Base-by-base conservation (phyloP, 2,888 invertebrate species). In the Arge pagana region DNA sequence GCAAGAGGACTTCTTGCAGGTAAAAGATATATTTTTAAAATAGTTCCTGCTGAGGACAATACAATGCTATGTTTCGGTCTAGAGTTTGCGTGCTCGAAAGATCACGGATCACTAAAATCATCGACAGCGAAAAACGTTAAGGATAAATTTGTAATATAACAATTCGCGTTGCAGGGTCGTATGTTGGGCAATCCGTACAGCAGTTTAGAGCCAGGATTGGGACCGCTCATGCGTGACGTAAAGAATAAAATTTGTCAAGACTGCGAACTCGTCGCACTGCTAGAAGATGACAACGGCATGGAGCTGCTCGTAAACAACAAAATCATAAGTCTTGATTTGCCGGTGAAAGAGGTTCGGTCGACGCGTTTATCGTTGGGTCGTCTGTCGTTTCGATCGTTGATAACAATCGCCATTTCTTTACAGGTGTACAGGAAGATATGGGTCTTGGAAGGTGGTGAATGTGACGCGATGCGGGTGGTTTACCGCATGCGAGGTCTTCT, bases 231-330 rank as follows among this genome's bases (percentile, higher is more conserved):
- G 98, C 83, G 98, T 30, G 96, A 99, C 75, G 93, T 99, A 7
- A 99, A 99, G 79, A 98, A 99, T 78, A 98, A 98, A 79, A 98
- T 98, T 62, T 96, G 95, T 72, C 92, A 91, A 39, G 98, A 99
- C 78, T 98, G 98, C 77, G 98, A 99, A 74, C 81, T 99, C 54
- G 95, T 99, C n/a, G 97, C 98, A 0, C 78, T 99, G 19, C 78
- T 98, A 0, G 98, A 99, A 72, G 98, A 99, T 76, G 99, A 98
- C 77, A 97, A 95, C 70, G 97, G 97, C 49, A 98, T 98, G 96
- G 97, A 97, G 74, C 80, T 98, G 60, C 83, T 99, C 23, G 97
- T 99, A 5, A 93, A 94, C 76, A 97, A 97, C 77, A 97, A 97
- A 81, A 99, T 99, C 61, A 97, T 99, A 77, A 95, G 95, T 56